These are phyloP conservation scores for Hermetia illucens DNA, from an alignment of 1,140 invertebrate genomes.

Conservation along the genomic window DNA sequence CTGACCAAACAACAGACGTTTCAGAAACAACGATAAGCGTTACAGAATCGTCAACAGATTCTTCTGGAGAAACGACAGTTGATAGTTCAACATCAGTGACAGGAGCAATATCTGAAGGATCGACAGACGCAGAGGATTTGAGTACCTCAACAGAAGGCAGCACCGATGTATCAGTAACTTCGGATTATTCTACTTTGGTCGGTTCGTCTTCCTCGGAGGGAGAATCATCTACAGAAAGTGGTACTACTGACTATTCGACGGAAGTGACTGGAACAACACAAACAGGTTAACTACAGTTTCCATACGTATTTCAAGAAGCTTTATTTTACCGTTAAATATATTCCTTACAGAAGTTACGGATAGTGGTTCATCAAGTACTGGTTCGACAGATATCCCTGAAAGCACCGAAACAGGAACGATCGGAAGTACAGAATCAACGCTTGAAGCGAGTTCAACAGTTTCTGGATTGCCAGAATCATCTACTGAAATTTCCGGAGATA, in stretches of 20 bases:
- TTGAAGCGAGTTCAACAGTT: constrained; percentile 8
- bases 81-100: constrained; percentile 6
- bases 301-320: no score
- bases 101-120: constrained; percentile 6
- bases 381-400: constrained; percentile 5
- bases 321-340: no score
- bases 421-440: constrained; percentile 1
- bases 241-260: constrained; percentile 7
- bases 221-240: constrained; percentile 8
- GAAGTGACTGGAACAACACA: constrained; percentile 6
- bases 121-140: constrained; percentile 6
- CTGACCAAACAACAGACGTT: constrained; percentile 9
- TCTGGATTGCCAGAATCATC: constrained; percentile 1
- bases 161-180: background rate
- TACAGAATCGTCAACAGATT: constrained; percentile 9
- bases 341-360: no score
- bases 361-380: constrained; percentile 1
- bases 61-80: constrained; percentile 6
- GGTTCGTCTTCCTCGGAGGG: constrained; percentile 8
- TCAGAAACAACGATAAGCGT: constrained; percentile 7
- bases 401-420: constrained; percentile 5
- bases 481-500: constrained; percentile 1
- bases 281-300: no score
- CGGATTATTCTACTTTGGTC: background rate
- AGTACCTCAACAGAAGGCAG: background rate